Evolutionary conservation across 2,888 invertebrate species (phyloP).

Genomic region (Drosophila picticornis): DNA sequence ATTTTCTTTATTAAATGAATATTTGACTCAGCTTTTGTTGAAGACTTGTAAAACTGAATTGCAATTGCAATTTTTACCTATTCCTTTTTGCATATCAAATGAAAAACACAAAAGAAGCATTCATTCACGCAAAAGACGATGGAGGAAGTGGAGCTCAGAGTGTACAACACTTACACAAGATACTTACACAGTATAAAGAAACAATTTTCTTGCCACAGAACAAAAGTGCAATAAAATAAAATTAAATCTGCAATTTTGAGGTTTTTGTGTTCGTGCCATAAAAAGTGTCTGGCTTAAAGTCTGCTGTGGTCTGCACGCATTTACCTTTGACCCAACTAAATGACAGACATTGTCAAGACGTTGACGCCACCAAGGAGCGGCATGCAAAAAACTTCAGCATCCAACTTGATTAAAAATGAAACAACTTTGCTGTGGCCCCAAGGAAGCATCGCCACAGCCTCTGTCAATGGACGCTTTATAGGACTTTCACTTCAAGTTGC

Average conservation of each 20-base stretch:
- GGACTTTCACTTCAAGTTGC: slow-evolving; percentile 55
- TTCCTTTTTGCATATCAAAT: slow-evolving; percentile 43
- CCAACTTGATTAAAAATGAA: slow-evolving; percentile 72
- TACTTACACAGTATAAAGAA: slow-evolving; percentile 64
- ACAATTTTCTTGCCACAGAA: slow-evolving; percentile 72
- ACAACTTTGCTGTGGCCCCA: slow-evolving; percentile 45
- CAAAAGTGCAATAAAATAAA: slow-evolving; percentile 82
- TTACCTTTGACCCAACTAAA: slow-evolving; percentile 75
- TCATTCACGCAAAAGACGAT: slow-evolving; percentile 8
- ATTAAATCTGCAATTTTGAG: slow-evolving; percentile 84
- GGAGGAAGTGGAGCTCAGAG: slow-evolving; percentile 7
- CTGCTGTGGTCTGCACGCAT: slow-evolving; percentile 54
- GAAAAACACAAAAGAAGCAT: slow-evolving; percentile 19
- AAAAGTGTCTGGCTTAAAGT: slow-evolving; percentile 83
- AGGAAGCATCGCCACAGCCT: slow-evolving; percentile 32
- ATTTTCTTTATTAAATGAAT: background rate
- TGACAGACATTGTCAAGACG: slow-evolving; percentile 51
- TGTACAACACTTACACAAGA: slow-evolving; percentile 23
- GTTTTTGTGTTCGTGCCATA: slow-evolving; percentile 78
- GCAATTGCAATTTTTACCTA: slow-evolving; percentile 32
- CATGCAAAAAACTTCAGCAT: slow-evolving; percentile 62
- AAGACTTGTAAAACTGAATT: background rate
- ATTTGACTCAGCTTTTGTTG: background rate
- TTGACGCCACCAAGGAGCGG: slow-evolving; percentile 24
- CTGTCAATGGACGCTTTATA: slow-evolving; percentile 67